These are phyloP conservation scores for Gastrophysa polygoni DNA, from an alignment of 2,888 invertebrate genomes.

Conservation along the genomic window DNA sequence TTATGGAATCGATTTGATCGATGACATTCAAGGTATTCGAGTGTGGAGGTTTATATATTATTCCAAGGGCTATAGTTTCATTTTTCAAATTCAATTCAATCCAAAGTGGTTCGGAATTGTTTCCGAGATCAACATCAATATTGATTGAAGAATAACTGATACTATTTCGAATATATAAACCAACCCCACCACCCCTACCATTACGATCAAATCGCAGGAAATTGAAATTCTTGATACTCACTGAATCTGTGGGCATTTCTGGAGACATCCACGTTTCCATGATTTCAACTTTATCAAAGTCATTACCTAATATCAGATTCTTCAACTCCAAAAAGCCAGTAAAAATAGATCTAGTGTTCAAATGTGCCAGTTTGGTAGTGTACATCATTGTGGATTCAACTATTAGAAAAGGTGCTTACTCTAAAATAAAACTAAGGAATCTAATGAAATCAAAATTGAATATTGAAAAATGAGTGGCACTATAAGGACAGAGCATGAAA, in stretches of 20 bases:
- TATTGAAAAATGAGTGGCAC: too few species aligned
- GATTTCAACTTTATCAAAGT: background rate
- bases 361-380: background rate
- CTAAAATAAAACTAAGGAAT: too few species aligned
- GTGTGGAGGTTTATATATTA: background rate
- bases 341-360: background rate
- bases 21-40: background rate
- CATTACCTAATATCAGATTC: background rate
- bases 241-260: background rate
- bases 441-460: too few species aligned
- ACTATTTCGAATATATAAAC: background rate
- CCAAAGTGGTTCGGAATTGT: background rate
- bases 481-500: too few species aligned
- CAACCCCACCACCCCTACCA: background rate
- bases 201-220: background rate
- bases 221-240: background rate
- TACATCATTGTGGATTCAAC: background rate
- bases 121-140: background rate
- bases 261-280: background rate
- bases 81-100: background rate
- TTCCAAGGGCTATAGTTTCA: background rate
- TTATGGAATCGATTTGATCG: too few species aligned
- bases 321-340: constrained; percentile 5
- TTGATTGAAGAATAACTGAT: background rate
- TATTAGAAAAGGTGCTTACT: background rate